Percentiles rank a stretch among this genome's conserved stretches.
Evolutionary conservation across 2,888 invertebrate genomes (phyloP).

Genomic region (Ectemnius lituratus): DNA sequence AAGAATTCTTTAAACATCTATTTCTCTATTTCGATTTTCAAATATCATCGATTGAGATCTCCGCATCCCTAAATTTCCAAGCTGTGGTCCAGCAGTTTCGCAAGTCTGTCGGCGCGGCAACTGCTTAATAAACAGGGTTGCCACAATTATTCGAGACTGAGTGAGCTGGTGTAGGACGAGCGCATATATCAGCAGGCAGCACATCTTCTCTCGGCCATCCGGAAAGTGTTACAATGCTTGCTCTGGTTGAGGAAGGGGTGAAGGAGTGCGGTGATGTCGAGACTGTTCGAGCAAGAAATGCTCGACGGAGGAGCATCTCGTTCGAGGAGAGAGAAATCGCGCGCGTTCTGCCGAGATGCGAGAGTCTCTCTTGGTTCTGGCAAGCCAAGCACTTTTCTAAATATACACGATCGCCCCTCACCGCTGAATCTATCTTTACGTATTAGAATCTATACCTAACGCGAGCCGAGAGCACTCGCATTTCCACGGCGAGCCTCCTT

Average conservation of each 20-base stretch:
- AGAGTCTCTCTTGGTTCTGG: constrained; percentile 70
- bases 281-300: constrained; percentile 11
- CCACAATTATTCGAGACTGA: background rate
- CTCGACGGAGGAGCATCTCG: no score
- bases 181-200: constrained; percentile 9
- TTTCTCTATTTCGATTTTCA: no score
- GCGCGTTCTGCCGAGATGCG: constrained; percentile 51
- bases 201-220: constrained; percentile 16
- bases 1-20: no score
- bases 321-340: constrained; percentile 44
- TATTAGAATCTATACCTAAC: constrained; percentile 74
- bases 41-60: no score
- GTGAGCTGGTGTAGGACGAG: background rate
- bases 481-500: constrained; percentile 38
- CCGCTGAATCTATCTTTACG: constrained; percentile 77
- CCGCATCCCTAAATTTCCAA: background rate
- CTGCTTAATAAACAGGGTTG: background rate
- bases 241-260: constrained; percentile 14
- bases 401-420: constrained; percentile 76
- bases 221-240: constrained; percentile 27
- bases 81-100: background rate
- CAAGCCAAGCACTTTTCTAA: constrained; percentile 76
- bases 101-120: background rate
- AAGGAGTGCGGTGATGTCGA: constrained; percentile 26
- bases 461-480: constrained; percentile 49